Base-by-base conservation (phyloP, 2,888 invertebrate species). In the Autographa gamma region DNA sequence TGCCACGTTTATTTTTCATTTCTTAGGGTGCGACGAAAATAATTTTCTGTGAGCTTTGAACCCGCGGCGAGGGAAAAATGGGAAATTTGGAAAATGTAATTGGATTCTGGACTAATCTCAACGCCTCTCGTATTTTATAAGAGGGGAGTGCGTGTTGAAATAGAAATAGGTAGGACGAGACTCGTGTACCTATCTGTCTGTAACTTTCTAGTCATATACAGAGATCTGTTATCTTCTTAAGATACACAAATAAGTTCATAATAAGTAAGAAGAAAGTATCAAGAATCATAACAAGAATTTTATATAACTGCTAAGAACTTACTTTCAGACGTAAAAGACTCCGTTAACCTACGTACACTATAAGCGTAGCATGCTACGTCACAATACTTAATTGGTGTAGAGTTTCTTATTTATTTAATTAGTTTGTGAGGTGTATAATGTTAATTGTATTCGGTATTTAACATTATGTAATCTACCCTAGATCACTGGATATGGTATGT, bases 11-110 rank as follows among this genome's bases (percentile, higher is more conserved):
- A 95, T 95, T 95, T 95, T 95, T 94, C 95, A 95, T 95, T 93
- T 93, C 93, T 91, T 91, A 83, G 87, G 90, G 93, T 92, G 91
- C 89, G 91, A 90, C 90, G 93, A 93, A 95, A 95, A 95, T 95
- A 93, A 95, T 95, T 95, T 95, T 93, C 94, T 87, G 86, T 93
- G 93, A 94, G 94, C 94, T 95, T 93, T 94, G 94, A 94, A 93
- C 94, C 92, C 89, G 90, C 91, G 90, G 88, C 89, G 90, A 87
- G 90, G 91, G 91, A 93, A 94, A 94, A 94, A 93, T 92, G 91
- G 89, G 92, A 94, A 92, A 92, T 94, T 93, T 93, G 85, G 92
- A 92, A 95, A 94, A 93, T 92, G 93, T 94, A 95, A 95, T 95
- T 95, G 95, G 94, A 95, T 95, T 95, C 92, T 87, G 88, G 89